phyloP scores from a whole-genome alignment of 2,888 invertebrate species.

The Torymus tubicola region DNA sequence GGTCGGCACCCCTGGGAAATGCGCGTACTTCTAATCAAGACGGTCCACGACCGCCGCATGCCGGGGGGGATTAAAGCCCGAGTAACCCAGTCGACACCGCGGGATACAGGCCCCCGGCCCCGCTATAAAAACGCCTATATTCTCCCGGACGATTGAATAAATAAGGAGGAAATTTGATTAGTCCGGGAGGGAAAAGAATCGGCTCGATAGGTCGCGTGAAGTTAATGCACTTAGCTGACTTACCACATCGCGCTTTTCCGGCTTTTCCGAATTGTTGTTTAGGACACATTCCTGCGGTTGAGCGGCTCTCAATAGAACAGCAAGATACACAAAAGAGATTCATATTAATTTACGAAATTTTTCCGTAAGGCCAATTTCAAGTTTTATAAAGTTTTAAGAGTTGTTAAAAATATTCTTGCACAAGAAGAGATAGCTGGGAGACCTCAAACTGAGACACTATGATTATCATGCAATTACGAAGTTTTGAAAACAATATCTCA shows the following conservation, averaged over 20 bases:
- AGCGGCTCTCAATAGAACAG: too few species aligned
- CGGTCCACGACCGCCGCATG: slow-evolving; percentile 39
- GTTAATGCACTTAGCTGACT: too few species aligned
- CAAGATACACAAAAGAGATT: too few species aligned
- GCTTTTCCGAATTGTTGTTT: too few species aligned
- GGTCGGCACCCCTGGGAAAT: slow-evolving; percentile 57
- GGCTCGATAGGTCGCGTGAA: too few species aligned
- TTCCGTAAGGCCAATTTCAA: too few species aligned
- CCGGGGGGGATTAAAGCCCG: slow-evolving; percentile 32
- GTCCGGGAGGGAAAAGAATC: not conserved
- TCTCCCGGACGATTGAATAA: slow-evolving; percentile 42
- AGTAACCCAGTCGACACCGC: not conserved
- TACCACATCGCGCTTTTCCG: too few species aligned
- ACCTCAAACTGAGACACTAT: slow-evolving; percentile 8
- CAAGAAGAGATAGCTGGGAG: not conserved
- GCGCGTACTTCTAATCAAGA: slow-evolving; percentile 58
- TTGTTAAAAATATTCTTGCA: not conserved
- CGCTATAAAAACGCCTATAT: slow-evolving; percentile 29
- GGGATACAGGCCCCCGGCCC: slow-evolving; percentile 7
- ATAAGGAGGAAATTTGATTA: slow-evolving; percentile 50
- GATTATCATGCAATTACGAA: slow-evolving; percentile 13
- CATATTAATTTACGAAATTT: too few species aligned
- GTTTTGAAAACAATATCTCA: not conserved
- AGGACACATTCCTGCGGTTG: too few species aligned
- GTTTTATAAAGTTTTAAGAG: too few species aligned